Evolutionary conservation across 2,888 invertebrate species (phyloP).

Genomic region (Azorinus chamasolen): DNA sequence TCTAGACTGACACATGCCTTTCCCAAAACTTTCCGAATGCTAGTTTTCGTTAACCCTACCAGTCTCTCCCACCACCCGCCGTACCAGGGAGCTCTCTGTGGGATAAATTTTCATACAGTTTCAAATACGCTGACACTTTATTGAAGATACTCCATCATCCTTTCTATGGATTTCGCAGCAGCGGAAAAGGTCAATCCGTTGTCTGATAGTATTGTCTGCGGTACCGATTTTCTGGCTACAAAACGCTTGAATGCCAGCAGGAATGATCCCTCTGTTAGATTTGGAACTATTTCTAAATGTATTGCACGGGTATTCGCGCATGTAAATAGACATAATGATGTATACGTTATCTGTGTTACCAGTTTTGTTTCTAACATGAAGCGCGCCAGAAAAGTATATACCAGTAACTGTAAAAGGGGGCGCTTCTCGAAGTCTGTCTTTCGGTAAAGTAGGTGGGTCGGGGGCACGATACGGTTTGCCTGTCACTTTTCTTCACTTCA

Average conservation of each 20-base stretch:
- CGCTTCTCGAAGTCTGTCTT: constrained; percentile 18
- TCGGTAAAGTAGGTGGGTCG: constrained; percentile 17
- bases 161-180: constrained; percentile 13
- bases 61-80: no score
- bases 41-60: no score
- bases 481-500: no score
- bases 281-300: no score
- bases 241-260: no score
- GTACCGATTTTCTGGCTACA: no score
- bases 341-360: constrained; percentile 37
- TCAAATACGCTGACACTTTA: constrained; percentile 13
- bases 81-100: constrained; percentile 47
- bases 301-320: constrained; percentile 53
- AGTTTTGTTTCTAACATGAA: constrained; percentile 9
- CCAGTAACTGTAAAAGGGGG: constrained; percentile 52
- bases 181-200: no score
- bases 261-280: no score
- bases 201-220: no score
- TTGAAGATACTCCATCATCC: constrained; percentile 1
- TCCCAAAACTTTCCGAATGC: constrained; percentile 41
- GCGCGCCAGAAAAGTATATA: constrained; percentile 44
- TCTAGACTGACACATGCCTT: constrained; percentile 29
- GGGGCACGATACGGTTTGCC: no score
- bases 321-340: constrained; percentile 52
- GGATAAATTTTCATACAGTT: constrained; percentile 52